Evolutionary conservation across 2,113 vertebrate species (phyloP), one percentile per base, ranked within the genome.

Genomic region (Platanista minor): DNA sequence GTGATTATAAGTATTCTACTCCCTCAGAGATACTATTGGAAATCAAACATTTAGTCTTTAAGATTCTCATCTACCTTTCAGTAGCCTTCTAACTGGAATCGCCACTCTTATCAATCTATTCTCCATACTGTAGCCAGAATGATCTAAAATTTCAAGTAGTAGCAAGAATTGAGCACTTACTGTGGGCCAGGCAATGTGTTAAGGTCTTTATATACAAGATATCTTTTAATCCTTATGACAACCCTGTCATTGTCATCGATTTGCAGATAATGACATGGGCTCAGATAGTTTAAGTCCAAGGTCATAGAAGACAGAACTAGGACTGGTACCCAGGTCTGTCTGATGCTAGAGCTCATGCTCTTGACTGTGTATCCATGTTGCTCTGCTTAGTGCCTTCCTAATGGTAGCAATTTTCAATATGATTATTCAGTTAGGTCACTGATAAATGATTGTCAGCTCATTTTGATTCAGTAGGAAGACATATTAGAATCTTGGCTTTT

Each of bases 391-490:
- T 90, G 69, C 54, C 52, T 95, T 93, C 39, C 14, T 72, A 90
- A 84, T 61, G 9, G 23, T 80, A 78, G n/a, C 43, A 5, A 67
- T 78, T 97, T 91, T 81, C 71, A 90, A 57, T 85, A 61, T 4
- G 31, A 93, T 49, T 85, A 64, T 95, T 96, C 75, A 85, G 0
- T 81, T 85, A 52, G 36, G 39, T 90, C 71, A 87, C 43, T 49
- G 23, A 67, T 95, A 90, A 93, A 93, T 85, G 91, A 93, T 64
- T 91, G n/a, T 87, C 75, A 96, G 25, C 41, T 94, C 21, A 39
- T 91, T 96, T 91, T 91, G 82, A 97, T 78, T 91, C 31, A 62
- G n/a, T 61, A 86, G 27, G 39, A 36, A 91, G 93, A 41, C 80
- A 52, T 54, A 74, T 62, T 93, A 67, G 78, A 96, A 93, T 46